Evolutionary conservation across 2,888 invertebrate species (phyloP), one percentile per base, ranked within the genome.

Genomic region (Pollenia griseotomentosa): DNA sequence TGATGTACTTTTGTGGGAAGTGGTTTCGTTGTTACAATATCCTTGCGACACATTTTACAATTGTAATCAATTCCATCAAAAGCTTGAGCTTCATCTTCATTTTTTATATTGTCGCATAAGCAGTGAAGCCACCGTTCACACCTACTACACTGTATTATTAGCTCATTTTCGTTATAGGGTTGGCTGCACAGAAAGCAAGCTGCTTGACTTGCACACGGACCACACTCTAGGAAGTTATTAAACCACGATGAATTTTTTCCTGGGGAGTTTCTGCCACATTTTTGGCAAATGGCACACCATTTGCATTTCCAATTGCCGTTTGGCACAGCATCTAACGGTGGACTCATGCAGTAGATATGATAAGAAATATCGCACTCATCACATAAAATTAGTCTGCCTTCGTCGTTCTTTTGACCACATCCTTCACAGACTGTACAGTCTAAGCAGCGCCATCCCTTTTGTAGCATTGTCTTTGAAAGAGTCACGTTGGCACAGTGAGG

Each of bases 371-470:
- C 99, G 94, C 99, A 99, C 94, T 99, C 99, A 94, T 99, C 99
- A 94, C 99, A 99, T 70, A 99, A 95, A 89, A 99, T 96, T 82
- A 99, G 95, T 44, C 98, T 95, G 57, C 96, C 96, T 93, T 99
- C 99, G 93, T 99, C 99, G 90, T 98, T 97, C 79, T 99, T 96
- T 91, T 97, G 96, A 11, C 99, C 99, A 94, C 99, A 99, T 10
- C 99, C 99, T 94, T 99, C 99, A 94, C 99, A 99, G 19, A 99
- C 98, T 0, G 99, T 99, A 94, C 99, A 99, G 94, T 99, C 99
- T 85, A 99, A 95, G 93, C 99, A 99, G 16, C 99, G 96, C 99
- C 99, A 99, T 2, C 99, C 99, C 91, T 98, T 97, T 90, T 97
- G 96, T 89, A 99, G 94, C 90, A 99, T 97, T 88, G 99, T 97